Percentiles rank a stretch among this genome's conserved stretches.
Evolutionary conservation across 2,797 vertebrate species (phyloP).

Genomic region (Australoheros facetus): DNA sequence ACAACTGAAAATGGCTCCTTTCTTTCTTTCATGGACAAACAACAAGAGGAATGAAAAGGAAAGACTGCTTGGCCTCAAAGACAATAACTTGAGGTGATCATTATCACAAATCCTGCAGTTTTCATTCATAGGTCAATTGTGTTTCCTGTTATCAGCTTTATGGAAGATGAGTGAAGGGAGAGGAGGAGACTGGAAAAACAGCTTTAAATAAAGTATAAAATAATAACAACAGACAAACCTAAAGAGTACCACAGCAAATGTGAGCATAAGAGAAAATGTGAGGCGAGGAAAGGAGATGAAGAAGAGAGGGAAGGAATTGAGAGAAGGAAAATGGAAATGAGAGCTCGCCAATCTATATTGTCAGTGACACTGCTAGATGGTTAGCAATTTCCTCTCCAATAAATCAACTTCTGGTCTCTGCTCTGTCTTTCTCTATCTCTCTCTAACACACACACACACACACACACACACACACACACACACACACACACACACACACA

Average conservation of each 20-base stretch:
- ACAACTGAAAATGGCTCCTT: conserved; percentile 25
- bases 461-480: conserved; percentile 31
- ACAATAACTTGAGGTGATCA: conserved; percentile 60
- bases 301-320: conserved; percentile 47
- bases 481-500: conserved; percentile 30
- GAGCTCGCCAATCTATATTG: conserved; percentile 75
- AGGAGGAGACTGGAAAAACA: not conserved
- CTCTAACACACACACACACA: conserved; percentile 29
- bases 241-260: not conserved
- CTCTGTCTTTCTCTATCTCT: conserved; percentile 68
- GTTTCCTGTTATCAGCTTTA: conserved; percentile 47
- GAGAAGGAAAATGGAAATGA: conserved; percentile 76
- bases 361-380: conserved; percentile 78
- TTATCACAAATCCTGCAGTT: conserved; percentile 37
- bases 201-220: not conserved
- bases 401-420: conserved; percentile 77
- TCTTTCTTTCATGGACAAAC: conserved; percentile 18
- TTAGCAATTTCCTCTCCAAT: conserved; percentile 85
- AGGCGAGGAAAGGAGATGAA: conserved; percentile 16
- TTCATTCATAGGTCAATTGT: conserved; percentile 44
- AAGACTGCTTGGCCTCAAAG: conserved; percentile 25
- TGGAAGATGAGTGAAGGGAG: not conserved
- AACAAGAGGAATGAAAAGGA: conserved; percentile 54
- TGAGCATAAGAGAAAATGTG: not conserved
- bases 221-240: not conserved